These are phyloP conservation scores for Philereme transversata DNA, from an alignment of 2,888 invertebrate species.

Conservation along the genomic window DNA sequence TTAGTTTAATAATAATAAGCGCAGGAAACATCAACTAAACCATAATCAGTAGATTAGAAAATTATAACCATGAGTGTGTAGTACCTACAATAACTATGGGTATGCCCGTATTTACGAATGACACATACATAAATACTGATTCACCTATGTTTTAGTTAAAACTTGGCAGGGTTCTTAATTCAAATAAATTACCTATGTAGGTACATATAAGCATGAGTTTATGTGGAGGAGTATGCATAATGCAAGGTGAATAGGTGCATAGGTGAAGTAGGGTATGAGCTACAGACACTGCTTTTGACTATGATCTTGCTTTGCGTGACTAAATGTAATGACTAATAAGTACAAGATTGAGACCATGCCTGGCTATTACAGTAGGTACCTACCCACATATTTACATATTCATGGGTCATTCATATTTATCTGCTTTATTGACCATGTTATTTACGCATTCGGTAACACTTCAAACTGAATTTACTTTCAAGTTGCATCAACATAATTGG, in stretches of 20 bases:
- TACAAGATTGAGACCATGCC: background rate
- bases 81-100: background rate
- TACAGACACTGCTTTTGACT: background rate
- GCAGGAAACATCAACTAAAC: background rate
- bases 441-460: conserved; percentile 8
- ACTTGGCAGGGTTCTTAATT: background rate
- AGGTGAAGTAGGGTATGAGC: background rate
- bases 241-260: no score
- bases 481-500: conserved; percentile 24
- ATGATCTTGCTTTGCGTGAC: background rate
- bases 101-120: background rate
- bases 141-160: background rate
- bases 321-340: background rate
- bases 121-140: background rate
- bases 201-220: no score
- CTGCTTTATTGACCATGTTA: background rate
- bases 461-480: conserved; percentile 21
- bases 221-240: background rate
- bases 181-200: background rate
- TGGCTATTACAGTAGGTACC: background rate
- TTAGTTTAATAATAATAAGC: background rate
- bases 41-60: background rate
- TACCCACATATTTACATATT: background rate
- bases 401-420: background rate
- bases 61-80: background rate